These are phyloP conservation scores for Hesperia comma DNA, from an alignment of 2,888 invertebrate species.

Conservation along the genomic window DNA sequence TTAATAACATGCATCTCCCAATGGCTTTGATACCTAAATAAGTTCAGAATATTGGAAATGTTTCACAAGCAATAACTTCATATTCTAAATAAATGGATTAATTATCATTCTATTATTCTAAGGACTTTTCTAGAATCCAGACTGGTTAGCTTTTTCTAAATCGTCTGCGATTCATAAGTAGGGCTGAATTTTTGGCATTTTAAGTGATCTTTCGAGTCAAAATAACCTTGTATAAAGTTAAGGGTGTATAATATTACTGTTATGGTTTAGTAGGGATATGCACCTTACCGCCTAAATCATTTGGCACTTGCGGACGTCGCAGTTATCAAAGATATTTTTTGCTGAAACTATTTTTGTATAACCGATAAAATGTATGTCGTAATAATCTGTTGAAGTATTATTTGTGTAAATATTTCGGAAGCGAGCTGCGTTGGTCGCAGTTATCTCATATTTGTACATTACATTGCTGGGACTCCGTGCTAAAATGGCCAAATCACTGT, in stretches of 20 bases:
- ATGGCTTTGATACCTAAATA: conserved; percentile 6
- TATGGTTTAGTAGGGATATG: conserved; percentile 7
- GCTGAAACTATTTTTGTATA: conserved; percentile 34
- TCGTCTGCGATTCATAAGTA: conserved; percentile 28
- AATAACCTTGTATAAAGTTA: conserved; percentile 8
- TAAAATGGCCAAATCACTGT: background rate
- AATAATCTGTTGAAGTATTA: conserved; percentile 56
- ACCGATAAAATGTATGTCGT: conserved; percentile 30
- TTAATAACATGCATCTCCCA: background rate
- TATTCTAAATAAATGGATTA: conserved; percentile 35
- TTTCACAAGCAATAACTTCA: conserved; percentile 34
- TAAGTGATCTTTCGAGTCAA: conserved; percentile 7
- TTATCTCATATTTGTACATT: conserved; percentile 31
- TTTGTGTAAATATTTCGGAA: conserved; percentile 50
- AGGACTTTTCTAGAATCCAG: conserved; percentile 25
- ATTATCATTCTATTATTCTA: conserved; percentile 25
- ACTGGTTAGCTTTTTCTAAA: conserved; percentile 22
- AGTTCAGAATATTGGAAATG: conserved; percentile 8
- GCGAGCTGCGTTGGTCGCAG: conserved; percentile 30
- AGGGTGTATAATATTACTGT: conserved; percentile 12
- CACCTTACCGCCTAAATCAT: conserved; percentile 22
- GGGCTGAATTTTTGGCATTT: conserved; percentile 14
- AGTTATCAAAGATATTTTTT: conserved; percentile 28
- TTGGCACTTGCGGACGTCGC: conserved; percentile 9
- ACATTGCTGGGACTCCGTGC: background rate